Conservation (phyloP, 2,113 vertebrate species). For the Eolophus roseicapilla region DNA sequence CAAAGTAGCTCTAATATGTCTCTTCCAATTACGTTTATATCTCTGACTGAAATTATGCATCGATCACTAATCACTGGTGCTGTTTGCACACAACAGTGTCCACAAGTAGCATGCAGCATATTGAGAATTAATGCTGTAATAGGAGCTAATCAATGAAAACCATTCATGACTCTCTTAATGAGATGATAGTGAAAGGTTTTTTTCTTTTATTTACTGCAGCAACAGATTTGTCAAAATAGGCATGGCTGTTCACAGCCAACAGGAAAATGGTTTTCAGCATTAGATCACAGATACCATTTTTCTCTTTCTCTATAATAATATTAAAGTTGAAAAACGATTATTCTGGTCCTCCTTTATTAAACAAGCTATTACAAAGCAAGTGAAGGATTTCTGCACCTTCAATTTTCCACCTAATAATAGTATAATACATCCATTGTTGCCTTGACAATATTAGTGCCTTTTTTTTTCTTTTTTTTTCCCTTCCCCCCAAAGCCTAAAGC, state of each 20-base stretch:
- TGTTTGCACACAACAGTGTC: conserved; percentile 71
- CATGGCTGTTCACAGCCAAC: conserved; percentile 55
- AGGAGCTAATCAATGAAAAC: conserved; percentile 74
- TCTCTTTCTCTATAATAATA: conserved; percentile 56
- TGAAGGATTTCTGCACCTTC: conserved; percentile 58
- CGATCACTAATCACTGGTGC: conserved; percentile 72
- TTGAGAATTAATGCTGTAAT: conserved; percentile 64
- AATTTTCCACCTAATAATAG: conserved; percentile 57
- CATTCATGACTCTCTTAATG: conserved; percentile 57
- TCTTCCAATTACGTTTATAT: conserved; percentile 58
- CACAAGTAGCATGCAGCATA: conserved; percentile 37
- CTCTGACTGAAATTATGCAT: conserved; percentile 68
- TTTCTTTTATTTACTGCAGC: conserved; percentile 57
- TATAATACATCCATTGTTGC: conserved; percentile 45
- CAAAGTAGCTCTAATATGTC: conserved; percentile 45
- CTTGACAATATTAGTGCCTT: conserved; percentile 40
- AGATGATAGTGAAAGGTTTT: conserved; percentile 61
- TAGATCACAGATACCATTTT: conserved; percentile 41
- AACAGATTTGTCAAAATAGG: conserved; percentile 59
- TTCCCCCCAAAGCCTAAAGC: neutral
- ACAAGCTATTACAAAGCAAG: conserved; percentile 52
- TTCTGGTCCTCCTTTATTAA: conserved; percentile 39
- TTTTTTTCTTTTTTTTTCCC: neutral
- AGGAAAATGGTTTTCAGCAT: conserved; percentile 51
- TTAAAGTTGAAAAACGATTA: conserved; percentile 59